A percentile compares a stretch with the other conserved stretches of the same genome.
Conservation (phyloP, 2,888 invertebrate species). For the Drosophila nr. perissopoda region DNA sequence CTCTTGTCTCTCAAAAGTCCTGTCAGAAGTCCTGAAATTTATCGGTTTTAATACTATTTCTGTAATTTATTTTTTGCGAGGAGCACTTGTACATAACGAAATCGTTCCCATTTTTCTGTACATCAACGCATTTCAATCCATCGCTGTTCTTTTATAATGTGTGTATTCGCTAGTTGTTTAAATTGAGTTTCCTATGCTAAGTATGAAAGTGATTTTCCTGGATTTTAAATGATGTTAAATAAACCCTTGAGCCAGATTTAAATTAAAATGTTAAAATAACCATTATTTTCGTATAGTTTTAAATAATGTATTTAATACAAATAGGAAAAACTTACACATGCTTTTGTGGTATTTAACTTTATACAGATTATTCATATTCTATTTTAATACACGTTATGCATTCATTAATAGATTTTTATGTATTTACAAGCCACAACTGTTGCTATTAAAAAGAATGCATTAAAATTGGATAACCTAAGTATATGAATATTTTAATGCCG, state of each 20-base stretch:
- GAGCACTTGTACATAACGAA: not conserved
- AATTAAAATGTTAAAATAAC: not conserved
- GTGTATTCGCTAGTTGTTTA: not conserved
- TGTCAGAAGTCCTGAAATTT: not conserved
- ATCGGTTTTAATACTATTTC: not conserved
- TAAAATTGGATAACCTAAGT: not conserved
- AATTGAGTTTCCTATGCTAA: not conserved
- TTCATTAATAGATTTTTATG: constrained; percentile 6
- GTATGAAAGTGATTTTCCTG: not conserved
- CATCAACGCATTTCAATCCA: not conserved
- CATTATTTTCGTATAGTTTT: constrained; percentile 9
- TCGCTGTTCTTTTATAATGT: not conserved
- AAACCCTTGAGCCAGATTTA: not conserved
- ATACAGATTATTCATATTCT: constrained; percentile 43
- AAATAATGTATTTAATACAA: constrained; percentile 21
- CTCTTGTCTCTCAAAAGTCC: not conserved
- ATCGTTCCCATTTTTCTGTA: not conserved
- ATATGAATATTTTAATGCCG: not conserved
- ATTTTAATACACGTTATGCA: constrained; percentile 30
- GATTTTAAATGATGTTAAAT: not conserved
- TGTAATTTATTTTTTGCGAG: not conserved
- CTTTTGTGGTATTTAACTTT: constrained; percentile 26
- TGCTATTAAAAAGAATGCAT: constrained; percentile 16
- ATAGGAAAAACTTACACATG: constrained; percentile 19
- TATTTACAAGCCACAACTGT: constrained; percentile 31